These are phyloP conservation scores for Poliocrania exsul DNA, from an alignment of 2,797 vertebrate genomes.

Conservation along the genomic window DNA sequence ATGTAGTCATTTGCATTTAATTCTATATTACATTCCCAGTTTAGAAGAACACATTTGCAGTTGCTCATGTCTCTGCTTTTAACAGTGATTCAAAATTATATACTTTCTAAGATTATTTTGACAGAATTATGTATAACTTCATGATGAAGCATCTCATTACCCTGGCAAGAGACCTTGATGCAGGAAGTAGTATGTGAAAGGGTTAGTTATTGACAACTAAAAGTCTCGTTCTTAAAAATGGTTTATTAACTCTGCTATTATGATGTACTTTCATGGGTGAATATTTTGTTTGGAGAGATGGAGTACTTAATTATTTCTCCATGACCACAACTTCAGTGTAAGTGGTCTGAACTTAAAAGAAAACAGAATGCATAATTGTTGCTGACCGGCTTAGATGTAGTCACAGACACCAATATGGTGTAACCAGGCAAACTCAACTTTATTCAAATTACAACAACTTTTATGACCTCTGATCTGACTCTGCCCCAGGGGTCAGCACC, in stretches of 20 bases:
- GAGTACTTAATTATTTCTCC: conserved; percentile 9
- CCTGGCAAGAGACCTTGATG: conserved; percentile 44
- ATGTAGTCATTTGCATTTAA: conserved; percentile 62
- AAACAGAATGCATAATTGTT: neutral
- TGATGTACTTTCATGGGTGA: neutral
- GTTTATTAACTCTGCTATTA: neutral
- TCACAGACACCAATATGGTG: too few relatives aligned
- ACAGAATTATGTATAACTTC: conserved; percentile 38
- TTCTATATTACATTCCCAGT: conserved; percentile 48
- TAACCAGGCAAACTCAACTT: too few relatives aligned
- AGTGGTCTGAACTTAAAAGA: neutral
- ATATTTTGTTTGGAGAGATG: neutral
- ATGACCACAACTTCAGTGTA: neutral
- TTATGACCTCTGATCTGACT: too few relatives aligned
- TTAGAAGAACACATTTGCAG: conserved; percentile 53
- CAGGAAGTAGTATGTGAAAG: neutral
- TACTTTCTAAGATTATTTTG: conserved; percentile 50
- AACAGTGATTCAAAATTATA: conserved; percentile 50
- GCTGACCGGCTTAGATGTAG: too few relatives aligned
- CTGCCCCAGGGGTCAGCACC: too few relatives aligned
- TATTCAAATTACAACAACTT: too few relatives aligned
- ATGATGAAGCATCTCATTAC: conserved; percentile 46
- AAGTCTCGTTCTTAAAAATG: neutral
- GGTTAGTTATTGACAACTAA: neutral
- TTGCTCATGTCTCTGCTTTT: conserved; percentile 33